Conservation (phyloP, 2,888 invertebrate species). For the Agriopis marginaria region DNA sequence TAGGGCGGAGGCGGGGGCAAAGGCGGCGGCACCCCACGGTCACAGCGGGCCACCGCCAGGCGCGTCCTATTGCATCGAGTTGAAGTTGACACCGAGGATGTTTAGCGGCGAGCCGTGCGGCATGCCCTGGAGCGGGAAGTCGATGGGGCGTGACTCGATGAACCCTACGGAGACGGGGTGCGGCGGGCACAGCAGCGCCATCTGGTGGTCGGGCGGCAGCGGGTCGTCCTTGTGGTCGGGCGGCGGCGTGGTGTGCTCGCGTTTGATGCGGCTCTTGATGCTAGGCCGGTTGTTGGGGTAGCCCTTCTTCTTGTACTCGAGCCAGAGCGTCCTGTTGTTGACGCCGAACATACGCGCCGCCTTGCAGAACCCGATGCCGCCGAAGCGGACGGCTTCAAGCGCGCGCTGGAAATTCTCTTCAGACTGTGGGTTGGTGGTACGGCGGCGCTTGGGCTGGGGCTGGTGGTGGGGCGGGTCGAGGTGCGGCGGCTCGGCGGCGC, state of each 20-base stretch:
- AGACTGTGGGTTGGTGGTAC: conserved; percentile 92
- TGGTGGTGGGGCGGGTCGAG: conserved; percentile 59
- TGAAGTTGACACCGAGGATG: conserved; percentile 91
- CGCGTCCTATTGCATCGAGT: conserved; percentile 90
- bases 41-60: conserved; percentile 70
- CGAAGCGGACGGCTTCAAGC: conserved; percentile 92
- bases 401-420: conserved; percentile 94
- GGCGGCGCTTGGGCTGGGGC: conserved; percentile 88
- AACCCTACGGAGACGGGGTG: conserved; percentile 90
- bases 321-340: conserved; percentile 94
- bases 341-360: conserved; percentile 94
- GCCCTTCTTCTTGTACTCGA: conserved; percentile 94
- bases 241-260: conserved; percentile 89
- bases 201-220: conserved; percentile 68
- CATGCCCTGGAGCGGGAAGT: conserved; percentile 89
- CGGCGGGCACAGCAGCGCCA: conserved; percentile 88
- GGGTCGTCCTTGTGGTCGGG: conserved; percentile 81
- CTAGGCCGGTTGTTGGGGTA: conserved; percentile 93
- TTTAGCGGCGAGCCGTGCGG: conserved; percentile 88
- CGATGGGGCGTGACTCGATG: conserved; percentile 90
- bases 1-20: conserved; percentile 40
- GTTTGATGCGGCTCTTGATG: conserved; percentile 91
- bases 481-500: conserved; percentile 68
- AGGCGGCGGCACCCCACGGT: conserved; percentile 62
- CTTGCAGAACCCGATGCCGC: conserved; percentile 94